Conservation (phyloP, 2,888 invertebrate genomes). For the Phragmatobia fuliginosa region DNA sequence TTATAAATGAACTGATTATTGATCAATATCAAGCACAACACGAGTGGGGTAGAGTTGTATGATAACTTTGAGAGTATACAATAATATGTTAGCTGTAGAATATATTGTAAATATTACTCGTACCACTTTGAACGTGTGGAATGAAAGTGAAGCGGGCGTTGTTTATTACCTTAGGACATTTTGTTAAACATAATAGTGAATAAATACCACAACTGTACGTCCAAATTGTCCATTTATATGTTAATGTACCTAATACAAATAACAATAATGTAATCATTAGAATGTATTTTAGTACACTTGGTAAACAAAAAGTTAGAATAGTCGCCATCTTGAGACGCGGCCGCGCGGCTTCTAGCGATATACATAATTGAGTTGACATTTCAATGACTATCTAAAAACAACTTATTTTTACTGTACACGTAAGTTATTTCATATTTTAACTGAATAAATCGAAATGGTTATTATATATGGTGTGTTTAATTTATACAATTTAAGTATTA, state of each 20-base stretch:
- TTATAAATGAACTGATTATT: not conserved
- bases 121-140: conserved; percentile 61
- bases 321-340: conserved; percentile 64
- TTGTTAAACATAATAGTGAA: conserved; percentile 74
- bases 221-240: conserved; percentile 87
- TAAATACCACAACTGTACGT: conserved; percentile 84
- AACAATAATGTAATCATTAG: conserved; percentile 85
- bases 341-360: conserved; percentile 72
- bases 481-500: conserved; percentile 18
- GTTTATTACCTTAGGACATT: conserved; percentile 65
- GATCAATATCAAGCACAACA: conserved; percentile 5
- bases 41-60: conserved; percentile 33
- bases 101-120: conserved; percentile 69
- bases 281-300: conserved; percentile 79
- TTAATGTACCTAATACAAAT: conserved; percentile 86
- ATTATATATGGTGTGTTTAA: conserved; percentile 70
- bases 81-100: conserved; percentile 57
- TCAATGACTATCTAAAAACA: conserved; percentile 80
- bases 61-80: conserved; percentile 61
- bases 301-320: conserved; percentile 71
- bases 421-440: conserved; percentile 87
- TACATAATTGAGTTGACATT: conserved; percentile 70
- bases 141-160: conserved; percentile 78
- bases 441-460: conserved; percentile 86
- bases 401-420: conserved; percentile 86